Evolutionary conservation across 2,888 invertebrate species (phyloP).

Genomic region (Xylophagus ater): DNA sequence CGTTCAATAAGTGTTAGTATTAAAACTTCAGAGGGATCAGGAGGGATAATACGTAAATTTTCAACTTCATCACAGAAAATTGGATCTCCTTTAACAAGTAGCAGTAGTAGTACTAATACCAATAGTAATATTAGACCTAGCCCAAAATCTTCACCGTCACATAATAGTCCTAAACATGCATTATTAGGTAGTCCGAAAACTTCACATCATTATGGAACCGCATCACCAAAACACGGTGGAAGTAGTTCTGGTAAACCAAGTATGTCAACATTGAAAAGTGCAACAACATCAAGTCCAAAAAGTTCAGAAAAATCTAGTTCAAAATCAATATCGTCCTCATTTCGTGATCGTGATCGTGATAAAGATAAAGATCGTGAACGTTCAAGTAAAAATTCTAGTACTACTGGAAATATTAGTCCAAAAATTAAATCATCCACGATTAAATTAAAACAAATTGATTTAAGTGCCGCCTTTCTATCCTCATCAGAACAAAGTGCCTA

Average conservation of each 20-base stretch:
- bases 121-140: conserved; percentile 47
- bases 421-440: conserved; percentile 53
- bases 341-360: conserved; percentile 3
- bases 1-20: conserved; percentile 65
- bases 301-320: conserved; percentile 41
- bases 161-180: conserved; percentile 61
- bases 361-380: conserved; percentile 8
- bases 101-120: conserved; percentile 40
- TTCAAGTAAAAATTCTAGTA: conserved; percentile 20
- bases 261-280: conserved; percentile 77
- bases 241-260: conserved; percentile 73
- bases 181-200: conserved; percentile 58
- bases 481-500: conserved; percentile 7
- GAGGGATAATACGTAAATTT: conserved; percentile 55
- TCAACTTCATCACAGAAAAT: conserved; percentile 53
- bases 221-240: conserved; percentile 67
- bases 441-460: conserved; percentile 57
- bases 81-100: conserved; percentile 51
- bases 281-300: conserved; percentile 58
- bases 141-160: conserved; percentile 65
- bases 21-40: conserved; percentile 52
- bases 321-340: conserved; percentile 7
- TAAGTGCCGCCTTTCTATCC: conserved; percentile 38
- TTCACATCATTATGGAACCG: conserved; percentile 52
- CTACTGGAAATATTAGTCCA: conserved; percentile 43